Evolutionary conservation across 2,113 vertebrate species (phyloP).

Genomic region (Poeciliopsis retropinna): DNA sequence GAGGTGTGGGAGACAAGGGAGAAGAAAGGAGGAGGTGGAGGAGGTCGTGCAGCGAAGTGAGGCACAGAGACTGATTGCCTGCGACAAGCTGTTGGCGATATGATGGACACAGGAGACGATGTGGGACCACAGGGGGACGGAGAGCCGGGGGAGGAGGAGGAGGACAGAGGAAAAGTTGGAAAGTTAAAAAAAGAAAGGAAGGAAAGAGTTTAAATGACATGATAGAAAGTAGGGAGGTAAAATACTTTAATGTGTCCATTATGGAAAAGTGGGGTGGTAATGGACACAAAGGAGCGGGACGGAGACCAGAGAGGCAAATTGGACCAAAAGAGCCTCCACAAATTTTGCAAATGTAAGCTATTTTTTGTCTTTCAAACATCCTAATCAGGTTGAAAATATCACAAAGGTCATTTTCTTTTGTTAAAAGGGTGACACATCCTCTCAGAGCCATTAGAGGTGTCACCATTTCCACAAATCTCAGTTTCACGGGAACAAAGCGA

Average conservation of each 20-base stretch:
- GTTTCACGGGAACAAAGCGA: slow-evolving; percentile 38
- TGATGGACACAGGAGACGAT: slow-evolving; percentile 66
- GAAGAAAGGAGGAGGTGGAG: slow-evolving; percentile 39
- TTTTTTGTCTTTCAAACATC: slow-evolving; percentile 49
- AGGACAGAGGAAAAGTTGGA: not conserved
- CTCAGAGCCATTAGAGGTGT: slow-evolving; percentile 47
- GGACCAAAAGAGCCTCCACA: slow-evolving; percentile 36
- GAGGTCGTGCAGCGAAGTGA: slow-evolving; percentile 41
- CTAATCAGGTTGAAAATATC: slow-evolving; percentile 60
- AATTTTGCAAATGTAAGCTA: slow-evolving; percentile 55
- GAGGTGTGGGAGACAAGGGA: slow-evolving; percentile 53
- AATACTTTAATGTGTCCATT: slow-evolving; percentile 70
- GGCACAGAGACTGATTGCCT: slow-evolving; percentile 67
- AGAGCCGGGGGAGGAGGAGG: slow-evolving; percentile 7
- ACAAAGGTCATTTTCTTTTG: slow-evolving; percentile 29
- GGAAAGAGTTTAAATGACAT: slow-evolving; percentile 58
- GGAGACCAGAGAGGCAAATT: slow-evolving; percentile 38
- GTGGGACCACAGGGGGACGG: slow-evolving; percentile 45
- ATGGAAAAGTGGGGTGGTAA: slow-evolving; percentile 57
- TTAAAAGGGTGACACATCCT: slow-evolving; percentile 45
- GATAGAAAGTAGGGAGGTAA: slow-evolving; percentile 56
- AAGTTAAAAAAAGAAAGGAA: slow-evolving; percentile 59
- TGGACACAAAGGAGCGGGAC: slow-evolving; percentile 54
- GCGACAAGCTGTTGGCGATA: slow-evolving; percentile 80
- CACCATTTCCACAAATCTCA: slow-evolving; percentile 32